Conservation (phyloP, 2,113 vertebrate genomes). For the Aegithalos caudatus region DNA sequence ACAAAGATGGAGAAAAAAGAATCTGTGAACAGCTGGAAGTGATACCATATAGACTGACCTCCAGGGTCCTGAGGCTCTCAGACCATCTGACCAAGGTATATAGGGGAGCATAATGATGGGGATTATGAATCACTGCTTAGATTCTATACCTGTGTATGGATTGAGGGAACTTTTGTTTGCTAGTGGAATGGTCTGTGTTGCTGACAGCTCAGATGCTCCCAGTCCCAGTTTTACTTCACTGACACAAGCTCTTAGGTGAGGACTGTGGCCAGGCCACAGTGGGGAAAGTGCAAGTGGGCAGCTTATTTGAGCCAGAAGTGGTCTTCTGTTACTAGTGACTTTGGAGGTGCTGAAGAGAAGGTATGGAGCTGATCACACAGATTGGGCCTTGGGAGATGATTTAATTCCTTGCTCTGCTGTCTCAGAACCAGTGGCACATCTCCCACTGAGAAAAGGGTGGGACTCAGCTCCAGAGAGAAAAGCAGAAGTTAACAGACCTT, state of each 20-base stretch:
- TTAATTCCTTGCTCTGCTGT: neutral
- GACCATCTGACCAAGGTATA: neutral
- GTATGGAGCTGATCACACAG: neutral
- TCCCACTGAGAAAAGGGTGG: neutral
- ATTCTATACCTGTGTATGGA: neutral
- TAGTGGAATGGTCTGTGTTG: neutral
- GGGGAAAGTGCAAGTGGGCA: neutral
- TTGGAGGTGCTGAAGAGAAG: neutral
- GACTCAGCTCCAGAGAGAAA: neutral
- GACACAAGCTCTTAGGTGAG: neutral
- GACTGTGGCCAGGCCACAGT: accelerated
- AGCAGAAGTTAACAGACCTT: neutral
- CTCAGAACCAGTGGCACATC: neutral
- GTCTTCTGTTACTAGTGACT: neutral
- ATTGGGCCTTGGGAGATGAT: accelerated
- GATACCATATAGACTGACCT: accelerated
- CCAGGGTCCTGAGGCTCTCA: neutral
- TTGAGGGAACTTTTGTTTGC: neutral
- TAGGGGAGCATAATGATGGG: neutral
- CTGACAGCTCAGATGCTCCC: neutral
- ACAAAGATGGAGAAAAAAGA: neutral
- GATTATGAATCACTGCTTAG: neutral
- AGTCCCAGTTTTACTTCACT: neutral
- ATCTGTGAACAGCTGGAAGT: neutral
- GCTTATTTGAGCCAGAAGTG: neutral